Evolutionary conservation across 2,888 invertebrate species (phyloP).

Genomic region (Microplitis manilae): DNA sequence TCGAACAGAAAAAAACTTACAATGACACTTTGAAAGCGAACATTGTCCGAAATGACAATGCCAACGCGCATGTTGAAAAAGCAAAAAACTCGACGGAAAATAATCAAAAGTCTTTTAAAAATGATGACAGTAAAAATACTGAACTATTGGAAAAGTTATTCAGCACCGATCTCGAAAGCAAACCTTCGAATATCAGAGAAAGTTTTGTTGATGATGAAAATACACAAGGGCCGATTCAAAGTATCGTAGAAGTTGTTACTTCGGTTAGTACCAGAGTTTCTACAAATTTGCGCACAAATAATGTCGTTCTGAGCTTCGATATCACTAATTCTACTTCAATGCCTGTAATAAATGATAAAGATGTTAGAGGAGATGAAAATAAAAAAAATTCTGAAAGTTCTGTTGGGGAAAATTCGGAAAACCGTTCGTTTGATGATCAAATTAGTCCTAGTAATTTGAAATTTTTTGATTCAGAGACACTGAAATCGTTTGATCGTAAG

Average conservation of each 20-base stretch:
- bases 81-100: not conserved
- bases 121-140: not conserved
- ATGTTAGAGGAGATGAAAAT: slow-evolving; percentile 21
- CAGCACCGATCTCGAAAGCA: slow-evolving; percentile 44
- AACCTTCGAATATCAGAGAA: slow-evolving; percentile 18
- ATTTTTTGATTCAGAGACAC: slow-evolving; percentile 38
- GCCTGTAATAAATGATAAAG: slow-evolving; percentile 43
- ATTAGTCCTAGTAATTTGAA: not conserved
- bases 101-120: slow-evolving; percentile 36
- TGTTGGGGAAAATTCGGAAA: slow-evolving; percentile 42
- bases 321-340: slow-evolving; percentile 57
- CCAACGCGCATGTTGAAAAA: not conserved
- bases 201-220: not conserved
- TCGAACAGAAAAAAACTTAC: slow-evolving; percentile 56
- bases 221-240: slow-evolving; percentile 53
- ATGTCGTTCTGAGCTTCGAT: slow-evolving; percentile 59
- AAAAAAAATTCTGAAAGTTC: slow-evolving; percentile 39
- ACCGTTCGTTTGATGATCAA: slow-evolving; percentile 50
- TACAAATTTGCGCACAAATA: slow-evolving; percentile 59
- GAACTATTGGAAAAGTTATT: slow-evolving; percentile 52
- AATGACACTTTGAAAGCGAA: slow-evolving; percentile 66
- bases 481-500: slow-evolving; percentile 60
- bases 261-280: slow-evolving; percentile 70
- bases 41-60: slow-evolving; percentile 57
- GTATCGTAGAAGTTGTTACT: slow-evolving; percentile 69